A percentile compares a stretch with the other conserved stretches of the same genome.
phyloP scores from a whole-genome alignment of 2,113 vertebrate genomes.

The Oreotragus oreotragus region DNA sequence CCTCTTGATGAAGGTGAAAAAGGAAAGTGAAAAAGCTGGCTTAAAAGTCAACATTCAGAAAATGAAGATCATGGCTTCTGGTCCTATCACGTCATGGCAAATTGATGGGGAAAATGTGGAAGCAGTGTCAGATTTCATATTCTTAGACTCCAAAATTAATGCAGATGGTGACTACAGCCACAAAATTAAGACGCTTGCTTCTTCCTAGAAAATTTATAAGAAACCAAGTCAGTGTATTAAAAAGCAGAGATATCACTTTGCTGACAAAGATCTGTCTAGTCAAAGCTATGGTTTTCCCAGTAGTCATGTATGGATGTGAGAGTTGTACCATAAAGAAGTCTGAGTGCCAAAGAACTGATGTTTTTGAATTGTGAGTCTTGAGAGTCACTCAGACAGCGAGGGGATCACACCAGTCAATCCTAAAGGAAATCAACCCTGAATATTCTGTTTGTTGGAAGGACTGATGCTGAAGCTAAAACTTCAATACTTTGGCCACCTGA shows the following conservation, averaged over 20 bases:
- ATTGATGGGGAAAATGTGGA: neutral
- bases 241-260: neutral
- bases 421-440: neutral
- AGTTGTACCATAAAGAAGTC: neutral
- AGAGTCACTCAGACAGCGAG: neutral
- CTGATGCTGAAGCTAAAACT: neutral
- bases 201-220: neutral
- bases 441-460: neutral
- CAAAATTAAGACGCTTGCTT: neutral
- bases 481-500: neutral
- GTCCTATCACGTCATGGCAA: neutral
- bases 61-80: neutral
- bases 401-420: neutral
- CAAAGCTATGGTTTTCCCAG: neutral
- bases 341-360: neutral
- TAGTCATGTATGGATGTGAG: neutral
- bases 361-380: neutral
- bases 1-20: neutral
- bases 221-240: neutral
- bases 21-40: neutral
- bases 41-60: neutral
- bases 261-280: neutral
- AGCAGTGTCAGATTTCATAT: neutral
- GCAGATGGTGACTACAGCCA: neutral
- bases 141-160: neutral